Evolutionary conservation across 64 coral and sea anemone genomes (phyloP), one percentile per base, ranked within the genome.

Genomic region (Stichodactyla helianthus): DNA sequence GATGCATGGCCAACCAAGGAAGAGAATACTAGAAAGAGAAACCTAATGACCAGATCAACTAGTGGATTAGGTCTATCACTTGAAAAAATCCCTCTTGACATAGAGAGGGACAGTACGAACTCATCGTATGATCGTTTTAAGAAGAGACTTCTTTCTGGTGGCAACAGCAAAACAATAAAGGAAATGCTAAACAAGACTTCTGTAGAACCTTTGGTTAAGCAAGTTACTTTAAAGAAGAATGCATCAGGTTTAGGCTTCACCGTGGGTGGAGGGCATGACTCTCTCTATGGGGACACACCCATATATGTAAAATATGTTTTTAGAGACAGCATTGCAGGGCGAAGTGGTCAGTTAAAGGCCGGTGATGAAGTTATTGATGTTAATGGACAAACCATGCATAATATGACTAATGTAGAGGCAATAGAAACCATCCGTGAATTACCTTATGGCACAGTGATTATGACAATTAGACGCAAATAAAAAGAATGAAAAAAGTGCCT

Each of bases 341-440:
- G 82, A 50, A 88, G 53, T 85, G 88, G 92, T 26, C 62, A 79
- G 76, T 52, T 99, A 15, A 87, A 90, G 82, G 35, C 82, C 79
- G 97, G 97, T 19, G 97, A 99, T 80, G 97, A 99, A 77, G 91
- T 99, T 85, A 54, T 99, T 10, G 93, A 92, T 59, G 97, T 99
- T 53, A 99, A 99, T 85, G 97, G 97, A 53, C 93, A 86, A 20
- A 87, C 77, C 26, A 91, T 99, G 22, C 50, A 77, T 25, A 89
- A 88, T 51, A 99, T 99, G 97, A 88, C 90, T 13, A 92, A 92
- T 62, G 88, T 92, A 55, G 97, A 99, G 52, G 97, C 90, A 0
- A 77, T 99, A 16, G 91, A 99, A 74, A 84, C 93, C 25, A 80
- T 99, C 0, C 89, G 91, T 62, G 89, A 82, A 63, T 84, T 99